These are phyloP conservation scores for Hyposoter didymator DNA, from an alignment of 2,888 invertebrate species.

Conservation along the genomic window DNA sequence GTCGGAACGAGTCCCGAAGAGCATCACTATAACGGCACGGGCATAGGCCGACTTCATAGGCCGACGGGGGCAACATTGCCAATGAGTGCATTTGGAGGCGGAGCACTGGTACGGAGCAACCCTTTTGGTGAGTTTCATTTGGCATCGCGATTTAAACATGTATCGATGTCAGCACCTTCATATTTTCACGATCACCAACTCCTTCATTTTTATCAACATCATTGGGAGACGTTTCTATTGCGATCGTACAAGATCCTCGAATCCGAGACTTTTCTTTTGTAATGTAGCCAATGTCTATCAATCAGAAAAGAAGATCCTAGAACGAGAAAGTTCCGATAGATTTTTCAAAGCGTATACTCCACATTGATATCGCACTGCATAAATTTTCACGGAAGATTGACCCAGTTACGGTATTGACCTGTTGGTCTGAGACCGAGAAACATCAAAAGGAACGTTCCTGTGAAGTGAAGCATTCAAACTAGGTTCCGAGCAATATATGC, in stretches of 20 bases:
- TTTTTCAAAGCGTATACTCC: constrained; percentile 2
- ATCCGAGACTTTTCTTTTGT: background rate
- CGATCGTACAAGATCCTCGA: background rate
- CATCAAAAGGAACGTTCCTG: constrained; percentile 48
- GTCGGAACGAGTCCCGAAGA: constrained; percentile 76
- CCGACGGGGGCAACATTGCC: constrained; percentile 81
- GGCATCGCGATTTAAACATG: constrained; percentile 13
- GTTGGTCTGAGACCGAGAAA: constrained; percentile 71
- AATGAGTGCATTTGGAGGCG: constrained; percentile 83
- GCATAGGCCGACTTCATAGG: constrained; percentile 82
- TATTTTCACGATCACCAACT: background rate
- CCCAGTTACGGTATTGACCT: constrained; percentile 80
- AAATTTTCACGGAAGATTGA: constrained; percentile 73
- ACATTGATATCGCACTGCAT: background rate
- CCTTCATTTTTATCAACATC: background rate
- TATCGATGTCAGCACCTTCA: background rate
- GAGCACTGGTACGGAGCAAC: constrained; percentile 77
- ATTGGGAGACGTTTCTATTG: background rate
- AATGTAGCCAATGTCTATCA: background rate
- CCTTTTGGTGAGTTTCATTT: constrained; percentile 57
- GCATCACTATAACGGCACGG: constrained; percentile 69
- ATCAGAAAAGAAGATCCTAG: background rate
- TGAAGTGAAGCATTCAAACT: constrained; percentile 72
- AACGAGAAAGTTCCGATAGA: background rate
- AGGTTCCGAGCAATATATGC: constrained; percentile 61